Base-by-base conservation (phyloP, 1,140 invertebrate species). In the Stegodyphus dumicola region DNA sequence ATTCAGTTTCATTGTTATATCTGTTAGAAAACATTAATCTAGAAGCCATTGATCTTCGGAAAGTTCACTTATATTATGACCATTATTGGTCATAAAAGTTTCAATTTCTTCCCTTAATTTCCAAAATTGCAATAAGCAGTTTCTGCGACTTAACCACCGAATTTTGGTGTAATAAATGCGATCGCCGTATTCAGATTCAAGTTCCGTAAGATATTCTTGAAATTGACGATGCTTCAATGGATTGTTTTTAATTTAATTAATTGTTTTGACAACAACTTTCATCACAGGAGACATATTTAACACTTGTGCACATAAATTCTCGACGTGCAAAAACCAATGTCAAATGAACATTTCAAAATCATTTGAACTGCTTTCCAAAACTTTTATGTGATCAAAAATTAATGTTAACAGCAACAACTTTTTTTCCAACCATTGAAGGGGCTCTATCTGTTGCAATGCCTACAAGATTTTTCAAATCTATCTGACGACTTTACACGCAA, bases 211-310 rank as follows among this genome's bases (percentile, higher is more conserved):
- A 87, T 89, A 89, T 54, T 89, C 87, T 88, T 89, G 81, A 87
- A 90, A 90, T 77, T 89, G 87, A n/a, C n/a, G 86, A 77, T 89
- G 88, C 70, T 88, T 89, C 67, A 90, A 89, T 75, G 84, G 88
- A 79, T 87, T 87, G 54, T 87, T 88, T 87, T 88, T 79, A 85
- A 90, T 90, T 69, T 87, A 89, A 83, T 90, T 89, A 17, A 90
- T 86, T 87, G 81, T 87, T 87, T 88, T 88, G 77, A 90, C 85
- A 80, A 89, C 88, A 15, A 88, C 84, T 74, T 85, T 71, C 87
- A 90, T 90, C 78, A 81, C 87, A 77, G 70, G 90, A 88, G 80
- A 83, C 85, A 85, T 76, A 87, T 84, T 88, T 88, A 87, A 11
- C 76, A 70, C 87, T 89, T 89, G 83, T 52, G 69, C 79, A 87